phyloP scores from a whole-genome alignment of 2,113 vertebrate species.

The Eonycteris spelaea region DNA sequence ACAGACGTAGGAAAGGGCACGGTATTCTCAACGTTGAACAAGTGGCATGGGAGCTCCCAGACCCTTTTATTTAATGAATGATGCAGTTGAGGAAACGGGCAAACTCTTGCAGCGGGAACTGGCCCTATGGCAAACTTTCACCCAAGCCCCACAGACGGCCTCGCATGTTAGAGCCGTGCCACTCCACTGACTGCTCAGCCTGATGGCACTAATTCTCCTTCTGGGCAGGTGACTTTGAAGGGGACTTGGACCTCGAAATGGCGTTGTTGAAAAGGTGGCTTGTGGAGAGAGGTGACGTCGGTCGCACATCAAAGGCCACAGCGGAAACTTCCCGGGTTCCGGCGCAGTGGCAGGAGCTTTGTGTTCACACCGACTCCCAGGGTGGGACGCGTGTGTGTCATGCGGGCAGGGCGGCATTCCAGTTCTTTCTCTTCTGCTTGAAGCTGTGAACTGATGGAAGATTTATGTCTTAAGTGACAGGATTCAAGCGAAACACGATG shows the following conservation, averaged over 20 bases:
- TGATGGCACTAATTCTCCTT: not conserved
- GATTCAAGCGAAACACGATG: slow-evolving; percentile 58
- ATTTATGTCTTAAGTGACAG: slow-evolving; percentile 52
- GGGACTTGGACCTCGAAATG: not conserved
- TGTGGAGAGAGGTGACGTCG: not conserved
- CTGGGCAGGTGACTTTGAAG: not conserved
- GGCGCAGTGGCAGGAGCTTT: not conserved
- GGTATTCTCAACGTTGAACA: not conserved
- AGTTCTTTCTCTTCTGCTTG: slow-evolving; percentile 33
- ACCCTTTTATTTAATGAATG: not conserved
- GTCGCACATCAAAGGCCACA: not conserved
- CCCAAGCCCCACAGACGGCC: not conserved
- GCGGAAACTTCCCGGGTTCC: not conserved
- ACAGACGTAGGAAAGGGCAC: not conserved
- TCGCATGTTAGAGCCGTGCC: too few relatives aligned
- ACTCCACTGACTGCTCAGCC: not conserved
- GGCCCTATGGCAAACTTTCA: not conserved
- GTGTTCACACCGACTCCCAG: not conserved
- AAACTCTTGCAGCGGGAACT: not conserved
- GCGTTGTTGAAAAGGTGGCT: not conserved
- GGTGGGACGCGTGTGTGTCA: not conserved
- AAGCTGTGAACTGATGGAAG: slow-evolving; percentile 7
- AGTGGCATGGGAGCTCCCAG: not conserved
- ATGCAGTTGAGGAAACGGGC: not conserved
- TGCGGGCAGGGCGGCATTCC: not conserved